phyloP scores from a whole-genome alignment of 2,797 vertebrate species.

The Odontamblyopus rebecca region DNA sequence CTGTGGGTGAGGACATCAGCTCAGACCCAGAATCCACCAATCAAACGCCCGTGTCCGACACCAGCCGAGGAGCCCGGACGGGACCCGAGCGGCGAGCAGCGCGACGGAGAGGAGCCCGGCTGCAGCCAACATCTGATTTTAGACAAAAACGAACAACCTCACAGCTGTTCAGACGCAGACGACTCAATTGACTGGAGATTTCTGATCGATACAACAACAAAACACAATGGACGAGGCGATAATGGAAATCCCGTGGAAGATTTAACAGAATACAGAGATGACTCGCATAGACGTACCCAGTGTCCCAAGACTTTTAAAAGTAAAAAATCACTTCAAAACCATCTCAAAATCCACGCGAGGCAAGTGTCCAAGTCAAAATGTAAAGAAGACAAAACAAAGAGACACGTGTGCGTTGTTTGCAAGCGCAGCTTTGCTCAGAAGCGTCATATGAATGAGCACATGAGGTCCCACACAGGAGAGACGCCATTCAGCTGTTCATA shows the following conservation, averaged over 20 bases:
- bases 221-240: background rate
- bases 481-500: background rate
- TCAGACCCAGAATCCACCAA: background rate
- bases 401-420: background rate
- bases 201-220: background rate
- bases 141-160: background rate
- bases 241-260: background rate
- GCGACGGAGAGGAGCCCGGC: background rate
- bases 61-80: background rate
- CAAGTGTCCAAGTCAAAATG: background rate
- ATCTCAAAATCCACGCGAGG: background rate
- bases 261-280: background rate
- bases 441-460: background rate
- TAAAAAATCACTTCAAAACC: background rate
- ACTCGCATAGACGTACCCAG: background rate
- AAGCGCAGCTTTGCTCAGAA: background rate
- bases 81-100: background rate
- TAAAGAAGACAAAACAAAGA: background rate
- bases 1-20: background rate
- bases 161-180: background rate
- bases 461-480: background rate
- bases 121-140: background rate
- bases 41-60: background rate
- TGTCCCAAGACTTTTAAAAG: background rate
- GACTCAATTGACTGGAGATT: background rate